phyloP scores from a whole-genome alignment of 2,888 invertebrate species.

The Tribolium freemani region DNA sequence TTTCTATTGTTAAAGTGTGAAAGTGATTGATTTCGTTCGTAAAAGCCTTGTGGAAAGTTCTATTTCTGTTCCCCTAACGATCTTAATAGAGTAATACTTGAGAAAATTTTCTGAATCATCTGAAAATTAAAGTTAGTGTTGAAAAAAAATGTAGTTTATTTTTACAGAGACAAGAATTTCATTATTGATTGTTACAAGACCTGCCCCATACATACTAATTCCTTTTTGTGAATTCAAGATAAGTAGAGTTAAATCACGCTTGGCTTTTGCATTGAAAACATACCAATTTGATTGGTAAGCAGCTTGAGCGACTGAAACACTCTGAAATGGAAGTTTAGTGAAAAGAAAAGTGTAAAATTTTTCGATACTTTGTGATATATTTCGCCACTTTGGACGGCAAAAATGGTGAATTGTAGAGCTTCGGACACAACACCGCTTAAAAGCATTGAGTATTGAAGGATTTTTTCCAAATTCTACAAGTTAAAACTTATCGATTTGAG shows the following conservation, averaged over 20 bases:
- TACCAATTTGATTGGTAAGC: constrained; percentile 47
- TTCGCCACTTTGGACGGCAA: constrained; percentile 39
- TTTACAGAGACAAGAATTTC: constrained; percentile 45
- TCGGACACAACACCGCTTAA: constrained; percentile 39
- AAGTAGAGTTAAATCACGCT: constrained; percentile 40
- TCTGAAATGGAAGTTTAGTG: constrained; percentile 37
- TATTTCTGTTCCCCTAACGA: constrained; percentile 4
- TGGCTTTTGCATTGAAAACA: constrained; percentile 45
- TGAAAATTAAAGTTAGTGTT: neutral
- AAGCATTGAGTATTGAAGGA: constrained; percentile 42
- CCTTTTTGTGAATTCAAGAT: constrained; percentile 45
- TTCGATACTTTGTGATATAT: constrained; percentile 26
- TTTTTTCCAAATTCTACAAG: constrained; percentile 44
- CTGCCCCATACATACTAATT: constrained; percentile 45
- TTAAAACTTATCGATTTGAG: neutral
- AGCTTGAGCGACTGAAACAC: constrained; percentile 44
- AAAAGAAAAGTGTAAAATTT: constrained; percentile 28
- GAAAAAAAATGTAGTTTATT: neutral
- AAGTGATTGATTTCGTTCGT: neutral
- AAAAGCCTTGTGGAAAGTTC: neutral
- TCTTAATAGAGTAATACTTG: constrained; percentile 21
- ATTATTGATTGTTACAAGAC: constrained; percentile 45
- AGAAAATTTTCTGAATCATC: constrained; percentile 29
- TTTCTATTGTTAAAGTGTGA: neutral
- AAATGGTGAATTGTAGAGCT: constrained; percentile 43